Evolutionary conservation across 2,797 vertebrate species (phyloP).

Genomic region (Dicrostonyx torquatus): DNA sequence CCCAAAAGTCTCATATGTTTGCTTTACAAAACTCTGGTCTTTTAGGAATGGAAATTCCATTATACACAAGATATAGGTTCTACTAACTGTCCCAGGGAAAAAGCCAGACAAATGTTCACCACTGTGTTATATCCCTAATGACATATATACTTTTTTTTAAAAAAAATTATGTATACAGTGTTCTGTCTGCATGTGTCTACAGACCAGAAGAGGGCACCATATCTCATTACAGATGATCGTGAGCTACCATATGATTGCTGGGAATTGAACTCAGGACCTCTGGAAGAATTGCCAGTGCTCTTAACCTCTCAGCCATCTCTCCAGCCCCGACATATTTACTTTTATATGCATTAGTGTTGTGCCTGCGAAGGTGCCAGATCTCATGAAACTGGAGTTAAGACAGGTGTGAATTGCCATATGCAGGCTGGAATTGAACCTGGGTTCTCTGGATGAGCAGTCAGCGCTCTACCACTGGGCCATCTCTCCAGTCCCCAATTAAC

Average conservation of each 20-base stretch:
- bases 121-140: background rate
- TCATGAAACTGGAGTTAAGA: background rate
- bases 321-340: too few relatives aligned
- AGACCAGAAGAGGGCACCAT: too few relatives aligned
- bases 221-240: too few relatives aligned
- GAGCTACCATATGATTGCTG: too few relatives aligned
- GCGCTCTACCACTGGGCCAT: background rate
- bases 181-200: background rate
- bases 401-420: background rate
- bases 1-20: conserved; percentile 51
- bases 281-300: too few relatives aligned
- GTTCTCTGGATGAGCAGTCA: background rate
- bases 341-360: background rate
- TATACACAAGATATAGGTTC: background rate
- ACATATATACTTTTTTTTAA: too few relatives aligned
- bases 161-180: background rate
- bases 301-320: too few relatives aligned
- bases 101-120: background rate
- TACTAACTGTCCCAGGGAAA: conserved; percentile 37
- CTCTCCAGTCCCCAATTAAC: background rate
- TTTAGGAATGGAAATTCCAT: conserved; percentile 25
- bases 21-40: conserved; percentile 35
- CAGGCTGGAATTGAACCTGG: background rate
- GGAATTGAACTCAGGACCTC: too few relatives aligned
- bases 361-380: background rate